Evolutionary conservation across 2,113 vertebrate species (phyloP), one percentile per base, ranked within the genome.

Genomic region (Silurus glanis): DNA sequence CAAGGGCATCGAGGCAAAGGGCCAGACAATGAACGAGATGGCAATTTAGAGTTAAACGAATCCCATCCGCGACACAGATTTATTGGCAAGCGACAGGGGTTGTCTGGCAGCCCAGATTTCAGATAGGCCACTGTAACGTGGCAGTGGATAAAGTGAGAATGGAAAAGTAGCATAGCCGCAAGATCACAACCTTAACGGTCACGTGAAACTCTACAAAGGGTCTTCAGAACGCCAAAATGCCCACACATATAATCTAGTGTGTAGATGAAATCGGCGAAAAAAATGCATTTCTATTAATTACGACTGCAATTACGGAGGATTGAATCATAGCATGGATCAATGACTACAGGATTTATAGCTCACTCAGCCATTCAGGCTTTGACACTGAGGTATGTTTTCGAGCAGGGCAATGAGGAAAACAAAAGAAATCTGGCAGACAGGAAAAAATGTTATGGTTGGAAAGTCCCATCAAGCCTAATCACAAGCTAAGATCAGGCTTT

Each of bases 1-100:
- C 89, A 92, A 93, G 92, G 94, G 90, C 88, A 89, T 13, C 47
- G 28, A 90, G 82, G 86, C 89, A 91, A 93, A 88, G 86, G 86
- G 90, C 86, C 89, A 91, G 89, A 86, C 91, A 75, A 72, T 85
- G 90, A 91, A 92, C 92, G 85, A 93, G 85, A 92, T 56, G 25
- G 87, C 82, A 90, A 88, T 91, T 92, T 89, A 81, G 66, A 90
- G 88, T 89, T 86, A 91, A 91, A 90, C 85, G 53, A 89, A 91
- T 88, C 71, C 80, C 49, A 74, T 92, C 83, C 62, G 55, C 84
- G 83, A 37, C 51, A 88, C 76, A 86, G 91, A 92, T 91, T 92
- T 91, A 93, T 90, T 83, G 64, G 71, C 53, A 75, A 66, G 51
- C 67, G 86, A 88, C 85, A 88, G 80, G 37, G 62, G n/a, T 67